These are phyloP conservation scores for Sicus ferrugineus DNA, from an alignment of 2,888 invertebrate genomes.

Conservation along the genomic window DNA sequence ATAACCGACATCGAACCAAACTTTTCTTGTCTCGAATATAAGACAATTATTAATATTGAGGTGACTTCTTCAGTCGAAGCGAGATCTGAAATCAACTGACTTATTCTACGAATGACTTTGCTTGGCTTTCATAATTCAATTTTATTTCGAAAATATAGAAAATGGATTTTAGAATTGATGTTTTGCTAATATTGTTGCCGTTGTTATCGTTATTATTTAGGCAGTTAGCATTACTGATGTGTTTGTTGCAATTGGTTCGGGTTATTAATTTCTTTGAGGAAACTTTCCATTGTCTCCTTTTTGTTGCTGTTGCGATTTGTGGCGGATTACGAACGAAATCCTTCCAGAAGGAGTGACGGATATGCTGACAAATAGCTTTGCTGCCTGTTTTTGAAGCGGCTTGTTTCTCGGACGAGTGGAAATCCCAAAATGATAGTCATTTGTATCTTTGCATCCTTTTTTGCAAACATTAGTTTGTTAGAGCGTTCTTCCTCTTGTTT, in stretches of 20 bases:
- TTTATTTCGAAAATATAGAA: no score
- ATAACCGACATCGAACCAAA: no score
- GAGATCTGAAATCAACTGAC: no score
- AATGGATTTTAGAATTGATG: no score
- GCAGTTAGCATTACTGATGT: background rate
- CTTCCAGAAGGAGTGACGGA: background rate
- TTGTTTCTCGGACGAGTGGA: slow-evolving; percentile 8
- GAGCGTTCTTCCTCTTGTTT: background rate
- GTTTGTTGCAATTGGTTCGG: background rate
- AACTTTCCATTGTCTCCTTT: background rate
- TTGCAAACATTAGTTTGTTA: background rate
- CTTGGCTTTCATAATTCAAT: no score
- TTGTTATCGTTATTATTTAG: slow-evolving; percentile 1
- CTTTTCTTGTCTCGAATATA: no score
- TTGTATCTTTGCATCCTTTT: slow-evolving; percentile 6
- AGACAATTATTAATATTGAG: no score
- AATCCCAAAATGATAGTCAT: slow-evolving; percentile 15
- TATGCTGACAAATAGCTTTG: background rate
- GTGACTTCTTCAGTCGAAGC: no score
- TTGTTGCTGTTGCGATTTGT: background rate
- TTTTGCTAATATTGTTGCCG: no score
- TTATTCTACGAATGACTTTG: no score
- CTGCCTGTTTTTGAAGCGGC: background rate
- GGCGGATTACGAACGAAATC: background rate
- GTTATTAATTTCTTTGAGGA: background rate